A percentile compares a stretch with the other conserved stretches of the same genome.
phyloP scores from a whole-genome alignment of 92 coral and sea anemone species.

The Scolanthus callimorphus region DNA sequence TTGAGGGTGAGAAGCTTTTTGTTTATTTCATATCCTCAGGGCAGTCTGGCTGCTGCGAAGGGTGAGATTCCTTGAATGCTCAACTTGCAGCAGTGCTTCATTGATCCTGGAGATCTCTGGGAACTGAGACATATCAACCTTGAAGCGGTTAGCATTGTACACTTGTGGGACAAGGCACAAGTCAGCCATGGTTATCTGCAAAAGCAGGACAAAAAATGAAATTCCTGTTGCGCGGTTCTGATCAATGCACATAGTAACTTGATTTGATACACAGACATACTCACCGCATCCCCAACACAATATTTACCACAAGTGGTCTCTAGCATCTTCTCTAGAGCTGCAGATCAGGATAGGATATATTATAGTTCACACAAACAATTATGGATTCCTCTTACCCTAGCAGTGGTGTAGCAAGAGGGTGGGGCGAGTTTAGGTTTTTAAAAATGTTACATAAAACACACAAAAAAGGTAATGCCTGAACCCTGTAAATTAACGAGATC shows the following conservation, averaged over 20 bases:
- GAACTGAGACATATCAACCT: slow-evolving; percentile 87
- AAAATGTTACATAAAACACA: too few species aligned
- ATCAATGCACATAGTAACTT: too few species aligned
- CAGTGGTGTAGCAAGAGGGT: too few species aligned
- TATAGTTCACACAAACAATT: too few species aligned
- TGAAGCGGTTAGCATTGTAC: slow-evolving; percentile 96
- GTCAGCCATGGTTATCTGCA: slow-evolving; percentile 89
- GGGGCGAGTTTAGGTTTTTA: too few species aligned
- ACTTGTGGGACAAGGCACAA: slow-evolving; percentile 93
- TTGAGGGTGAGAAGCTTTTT: too few species aligned
- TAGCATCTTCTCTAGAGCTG: slow-evolving; percentile 79
- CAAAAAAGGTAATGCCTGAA: too few species aligned
- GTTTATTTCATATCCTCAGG: slow-evolving; percentile 90
- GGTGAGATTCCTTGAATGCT: slow-evolving; percentile 91
- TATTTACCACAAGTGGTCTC: slow-evolving; percentile 78
- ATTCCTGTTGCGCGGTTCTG: neutral
- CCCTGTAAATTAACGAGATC: too few species aligned
- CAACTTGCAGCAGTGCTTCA: slow-evolving; percentile 60
- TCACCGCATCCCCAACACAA: slow-evolving; percentile 97
- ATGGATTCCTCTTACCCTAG: too few species aligned
- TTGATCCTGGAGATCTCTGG: slow-evolving; percentile 82
- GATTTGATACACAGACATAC: too few species aligned
- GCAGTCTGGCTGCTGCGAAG: slow-evolving; percentile 91
- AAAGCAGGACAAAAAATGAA: neutral
- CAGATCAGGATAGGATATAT: too few species aligned